These are phyloP conservation scores for Heliocidaris tuberculata DNA, from an alignment of 35 echinoderm and acorn worm species.

Conservation along the genomic window DNA sequence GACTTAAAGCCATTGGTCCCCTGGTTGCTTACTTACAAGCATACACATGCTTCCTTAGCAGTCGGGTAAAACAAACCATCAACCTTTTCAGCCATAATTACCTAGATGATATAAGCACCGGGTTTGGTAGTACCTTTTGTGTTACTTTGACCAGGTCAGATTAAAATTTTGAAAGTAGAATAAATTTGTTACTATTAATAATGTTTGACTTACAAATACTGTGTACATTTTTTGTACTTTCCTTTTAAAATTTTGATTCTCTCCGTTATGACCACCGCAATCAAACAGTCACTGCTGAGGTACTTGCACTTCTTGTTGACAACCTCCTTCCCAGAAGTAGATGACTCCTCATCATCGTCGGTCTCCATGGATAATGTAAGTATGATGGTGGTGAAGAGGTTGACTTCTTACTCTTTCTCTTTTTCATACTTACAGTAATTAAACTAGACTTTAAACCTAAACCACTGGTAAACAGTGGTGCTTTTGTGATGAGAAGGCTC, in stretches of 20 bases:
- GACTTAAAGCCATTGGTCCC: too few relatives aligned
- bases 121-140: neutral
- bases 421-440: neutral
- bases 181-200: too few relatives aligned
- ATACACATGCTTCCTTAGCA: too few relatives aligned
- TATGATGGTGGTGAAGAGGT: neutral
- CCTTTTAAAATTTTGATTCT: neutral
- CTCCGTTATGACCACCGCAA: neutral
- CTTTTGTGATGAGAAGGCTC: too few relatives aligned
- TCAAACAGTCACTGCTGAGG: neutral
- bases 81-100: too few relatives aligned
- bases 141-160: neutral
- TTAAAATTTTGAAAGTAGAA: neutral
- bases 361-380: conserved; percentile 44
- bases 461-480: neutral
- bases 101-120: neutral
- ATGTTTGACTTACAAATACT: too few relatives aligned
- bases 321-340: neutral
- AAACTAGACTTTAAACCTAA: neutral
- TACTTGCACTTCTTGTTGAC: conserved; percentile 27
- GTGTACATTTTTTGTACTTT: too few relatives aligned
- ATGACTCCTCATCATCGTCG: neutral
- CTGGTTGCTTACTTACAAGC: too few relatives aligned
- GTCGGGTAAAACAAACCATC: too few relatives aligned
- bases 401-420: neutral